Evolutionary conservation across 2,888 invertebrate species (phyloP), one percentile per base, ranked within the genome.

Genomic region (Auanema sp.): DNA sequence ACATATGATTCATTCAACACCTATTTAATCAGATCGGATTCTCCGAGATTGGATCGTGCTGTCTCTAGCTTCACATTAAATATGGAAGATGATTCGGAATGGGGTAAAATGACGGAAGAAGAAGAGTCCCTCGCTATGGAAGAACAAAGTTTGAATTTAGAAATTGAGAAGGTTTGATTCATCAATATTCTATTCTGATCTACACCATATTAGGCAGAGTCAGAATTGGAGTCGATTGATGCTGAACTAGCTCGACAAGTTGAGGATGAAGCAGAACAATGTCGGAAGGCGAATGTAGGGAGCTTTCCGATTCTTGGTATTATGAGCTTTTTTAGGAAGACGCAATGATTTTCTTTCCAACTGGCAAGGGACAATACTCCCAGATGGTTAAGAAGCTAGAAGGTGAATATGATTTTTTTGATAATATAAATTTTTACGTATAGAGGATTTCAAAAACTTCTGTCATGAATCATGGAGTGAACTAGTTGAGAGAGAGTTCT

Each of bases 71-170:
- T 33, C 14, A 18, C 25, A 5, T 25, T 56, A 23, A 65, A 71
- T 21, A 12, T 78, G 24, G 78, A 74, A 41, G 87, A 88, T 68
- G 88, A 89, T 79, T 88, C 88, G 8, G 84, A 89, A 60, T 84
- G 85, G 74, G 88, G 84, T 84, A 87, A 85, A 56, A 84, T 85
- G 83, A 85, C 87, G 76, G 81, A 84, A 83, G 79, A 84, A 76
- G 73, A 87, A 54, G 85, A 86, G 66, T 84, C 85, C 6, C 85
- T 87, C 44, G 86, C 87, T 12, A 78, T 85, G 51, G 89, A 89
- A 76, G 89, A 89, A 76, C 88, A 88, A 75, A 85, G 85, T 40
- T 87, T 88, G 78, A 85, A 87, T 66, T 85, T 89, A 80, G 89
- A 89, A 79, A 87, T 88, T 49, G 88, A 86, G 24, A 75, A 79